These are phyloP conservation scores for Harpagifer antarcticus DNA, from an alignment of 2,797 vertebrate genomes.

Conservation along the genomic window DNA sequence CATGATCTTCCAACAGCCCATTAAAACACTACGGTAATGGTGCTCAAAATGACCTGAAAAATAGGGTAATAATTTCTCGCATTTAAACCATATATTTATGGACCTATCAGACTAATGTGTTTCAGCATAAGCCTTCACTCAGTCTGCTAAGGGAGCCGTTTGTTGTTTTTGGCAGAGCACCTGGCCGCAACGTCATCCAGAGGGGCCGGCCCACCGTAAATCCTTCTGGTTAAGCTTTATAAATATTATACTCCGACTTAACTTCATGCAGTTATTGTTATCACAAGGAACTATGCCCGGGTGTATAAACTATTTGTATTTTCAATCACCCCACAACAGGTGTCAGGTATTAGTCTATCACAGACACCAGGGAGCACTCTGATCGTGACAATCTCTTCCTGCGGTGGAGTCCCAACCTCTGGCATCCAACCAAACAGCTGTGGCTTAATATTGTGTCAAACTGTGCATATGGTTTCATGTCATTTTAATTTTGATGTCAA, in stretches of 20 bases:
- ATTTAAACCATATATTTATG: conserved; percentile 57
- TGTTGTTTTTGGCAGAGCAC: conserved; percentile 66
- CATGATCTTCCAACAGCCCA: conserved; percentile 20
- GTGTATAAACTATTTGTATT: conserved; percentile 44
- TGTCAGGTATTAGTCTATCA: conserved; percentile 46
- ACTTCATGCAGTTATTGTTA: conserved; percentile 28
- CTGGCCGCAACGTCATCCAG: conserved; percentile 57
- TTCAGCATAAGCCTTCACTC: conserved; percentile 54
- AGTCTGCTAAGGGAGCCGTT: conserved; percentile 62
- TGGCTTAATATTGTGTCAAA: conserved; percentile 19
- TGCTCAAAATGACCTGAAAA: conserved; percentile 24
- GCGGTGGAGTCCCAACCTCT: conserved; percentile 19
- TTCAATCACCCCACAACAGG: conserved; percentile 39
- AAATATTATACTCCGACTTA: background rate
- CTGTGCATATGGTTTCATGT: conserved; percentile 33
- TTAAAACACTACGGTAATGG: background rate
- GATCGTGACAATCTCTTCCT: conserved; percentile 32
- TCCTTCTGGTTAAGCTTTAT: conserved; percentile 24
- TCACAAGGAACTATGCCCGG: conserved; percentile 27
- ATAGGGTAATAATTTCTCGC: conserved; percentile 46
- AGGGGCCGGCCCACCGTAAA: conserved; percentile 23
- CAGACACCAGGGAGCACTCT: conserved; percentile 28
- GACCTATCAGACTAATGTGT: conserved; percentile 58
- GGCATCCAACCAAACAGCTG: conserved; percentile 19
- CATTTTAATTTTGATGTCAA: conserved; percentile 19